Base-by-base conservation (phyloP, 1,140 invertebrate species). In the Temnothorax curvispinosus region DNA sequence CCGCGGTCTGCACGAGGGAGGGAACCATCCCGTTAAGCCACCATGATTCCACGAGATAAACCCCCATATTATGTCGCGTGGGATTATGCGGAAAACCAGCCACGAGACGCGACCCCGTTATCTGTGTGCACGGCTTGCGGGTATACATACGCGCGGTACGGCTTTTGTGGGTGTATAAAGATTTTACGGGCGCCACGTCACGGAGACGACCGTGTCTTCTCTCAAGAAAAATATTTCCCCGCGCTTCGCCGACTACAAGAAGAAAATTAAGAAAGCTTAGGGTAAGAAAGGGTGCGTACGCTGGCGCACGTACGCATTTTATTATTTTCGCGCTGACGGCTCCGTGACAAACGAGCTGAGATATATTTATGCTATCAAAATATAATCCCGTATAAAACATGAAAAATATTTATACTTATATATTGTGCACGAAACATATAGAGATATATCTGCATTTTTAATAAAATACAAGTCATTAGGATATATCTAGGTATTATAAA, bases 11-110 rank as follows among this genome's bases (percentile, higher is more conserved):
- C 77, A 41, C 58, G 56, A 69, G 88, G 88, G 80, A 91, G 87
- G 81, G 80, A 88, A 84, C 86, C 86, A 89, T 86, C 86, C 87
- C 64, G 88, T 80, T 91, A 92, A 93, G 90, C 90, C 80, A 88
- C 88, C 90, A 88, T 91, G 90, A 92, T 92, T 90, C 91, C 91
- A 80, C 69, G 75, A 91, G 91, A 93, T 92, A 92, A 93, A 92
- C 81, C 81, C 85, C 87, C 88, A 92, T 93, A 93, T 93, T 92
- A 92, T 89, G 92, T 92, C 91, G 91, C 91, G 85, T 41, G 77
- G 62, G 88, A 88, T 88, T 87, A 92, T 91, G 74, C 90, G 88
- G 89, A 90, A 89, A 91, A 91, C 74, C 89, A 84, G 89, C 86
- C 69, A 50, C 80, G 75, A 86, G 82, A 82, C 47, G 67, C 60